These are phyloP conservation scores for Clarias laeviceps DNA, from an alignment of 2,797 vertebrate species.

Conservation along the genomic window DNA sequence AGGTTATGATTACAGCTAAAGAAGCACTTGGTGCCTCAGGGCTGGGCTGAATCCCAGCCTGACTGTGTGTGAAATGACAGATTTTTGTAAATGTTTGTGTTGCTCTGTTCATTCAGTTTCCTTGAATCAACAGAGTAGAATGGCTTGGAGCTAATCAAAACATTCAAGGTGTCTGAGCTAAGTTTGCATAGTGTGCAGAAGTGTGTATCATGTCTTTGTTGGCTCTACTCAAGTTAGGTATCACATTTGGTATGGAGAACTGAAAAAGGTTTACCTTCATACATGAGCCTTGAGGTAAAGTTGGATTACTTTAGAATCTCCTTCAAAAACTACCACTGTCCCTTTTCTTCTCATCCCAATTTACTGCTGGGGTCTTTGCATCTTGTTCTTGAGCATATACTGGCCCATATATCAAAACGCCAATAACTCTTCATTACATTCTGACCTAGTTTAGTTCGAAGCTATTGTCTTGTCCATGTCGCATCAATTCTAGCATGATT, in stretches of 20 bases:
- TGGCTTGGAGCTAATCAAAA: neutral
- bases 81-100: constrained; percentile 11
- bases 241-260: constrained; percentile 34
- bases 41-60: constrained; percentile 9
- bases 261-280: constrained; percentile 32
- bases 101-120: constrained; percentile 11
- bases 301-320: constrained; percentile 49
- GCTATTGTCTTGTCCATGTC: neutral
- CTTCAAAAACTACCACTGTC: constrained; percentile 46
- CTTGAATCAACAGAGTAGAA: constrained; percentile 9
- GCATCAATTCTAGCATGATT: neutral
- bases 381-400: neutral
- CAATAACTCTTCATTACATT: neutral
- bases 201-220: constrained; percentile 46
- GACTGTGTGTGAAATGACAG: constrained; percentile 3
- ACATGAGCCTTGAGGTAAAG: constrained; percentile 45
- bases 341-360: constrained; percentile 29
- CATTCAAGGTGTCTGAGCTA: neutral
- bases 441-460: neutral
- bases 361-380: neutral
- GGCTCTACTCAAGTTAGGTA: constrained; percentile 35
- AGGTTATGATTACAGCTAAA: constrained; percentile 49
- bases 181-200: constrained; percentile 8
- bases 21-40: constrained; percentile 27
- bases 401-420: neutral